A percentile compares a stretch with the other conserved stretches of the same genome.
These are phyloP conservation scores for Silurus aristotelis DNA, from an alignment of 2,797 vertebrate species.

Conservation along the genomic window DNA sequence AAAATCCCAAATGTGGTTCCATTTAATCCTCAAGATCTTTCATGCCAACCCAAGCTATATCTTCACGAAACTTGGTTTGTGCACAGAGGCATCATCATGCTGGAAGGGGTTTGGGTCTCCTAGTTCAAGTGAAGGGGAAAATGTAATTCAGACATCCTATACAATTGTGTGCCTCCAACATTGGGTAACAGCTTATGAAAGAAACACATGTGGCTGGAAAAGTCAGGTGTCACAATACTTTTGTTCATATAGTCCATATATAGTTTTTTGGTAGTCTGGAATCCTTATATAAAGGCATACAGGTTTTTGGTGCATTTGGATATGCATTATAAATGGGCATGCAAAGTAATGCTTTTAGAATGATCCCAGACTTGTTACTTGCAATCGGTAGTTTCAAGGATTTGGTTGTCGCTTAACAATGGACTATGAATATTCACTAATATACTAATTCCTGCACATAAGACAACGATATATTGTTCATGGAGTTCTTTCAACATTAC, in stretches of 20 bases:
- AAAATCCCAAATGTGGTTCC: no score
- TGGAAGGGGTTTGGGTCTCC: no score
- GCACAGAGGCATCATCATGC: no score
- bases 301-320: neutral
- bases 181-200: no score
- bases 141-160: no score
- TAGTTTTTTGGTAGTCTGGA: neutral
- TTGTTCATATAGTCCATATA: neutral
- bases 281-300: neutral
- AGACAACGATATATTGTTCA: neutral
- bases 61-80: no score
- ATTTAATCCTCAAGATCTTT: no score
- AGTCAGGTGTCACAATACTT: no score
- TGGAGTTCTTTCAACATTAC: neutral
- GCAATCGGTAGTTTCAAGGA: neutral
- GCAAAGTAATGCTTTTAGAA: neutral
- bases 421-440: neutral
- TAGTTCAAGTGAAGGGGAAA: no score
- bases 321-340: neutral
- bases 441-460: neutral
- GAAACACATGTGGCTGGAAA: no score
- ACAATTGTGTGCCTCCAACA: no score
- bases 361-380: neutral
- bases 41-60: no score
- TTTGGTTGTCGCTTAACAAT: neutral